These are phyloP conservation scores for Morus bassanus DNA, from an alignment of 2,797 vertebrate genomes.

Conservation along the genomic window DNA sequence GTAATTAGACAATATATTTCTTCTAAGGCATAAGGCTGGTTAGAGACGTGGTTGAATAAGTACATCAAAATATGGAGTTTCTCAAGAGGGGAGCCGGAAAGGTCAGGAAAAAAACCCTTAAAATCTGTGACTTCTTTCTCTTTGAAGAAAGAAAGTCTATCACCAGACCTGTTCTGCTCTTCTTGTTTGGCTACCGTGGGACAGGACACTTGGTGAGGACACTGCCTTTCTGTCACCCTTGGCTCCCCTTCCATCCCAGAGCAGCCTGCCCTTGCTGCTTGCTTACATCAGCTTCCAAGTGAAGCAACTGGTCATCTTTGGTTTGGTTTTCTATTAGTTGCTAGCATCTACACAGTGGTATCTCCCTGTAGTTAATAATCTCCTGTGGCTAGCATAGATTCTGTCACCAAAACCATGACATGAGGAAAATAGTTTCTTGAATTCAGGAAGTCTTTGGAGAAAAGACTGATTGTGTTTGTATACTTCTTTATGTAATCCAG, in stretches of 20 bases:
- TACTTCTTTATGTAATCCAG: neutral
- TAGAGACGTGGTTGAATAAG: constrained; percentile 3
- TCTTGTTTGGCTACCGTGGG: neutral
- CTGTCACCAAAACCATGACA: neutral
- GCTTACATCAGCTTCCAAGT: neutral
- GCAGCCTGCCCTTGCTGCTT: neutral
- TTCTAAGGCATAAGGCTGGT: neutral
- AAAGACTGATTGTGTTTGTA: neutral
- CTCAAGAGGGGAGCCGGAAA: constrained; percentile 10
- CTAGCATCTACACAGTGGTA: neutral
- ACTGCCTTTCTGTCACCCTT: neutral
- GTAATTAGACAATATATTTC: constrained; percentile 16
- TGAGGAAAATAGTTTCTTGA: neutral
- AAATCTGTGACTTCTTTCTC: neutral
- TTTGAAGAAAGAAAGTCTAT: neutral
- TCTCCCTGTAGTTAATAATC: neutral
- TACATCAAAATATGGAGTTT: neutral
- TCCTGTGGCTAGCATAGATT: neutral
- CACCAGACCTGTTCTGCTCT: neutral
- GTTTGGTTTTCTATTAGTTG: neutral
- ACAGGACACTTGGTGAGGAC: neutral
- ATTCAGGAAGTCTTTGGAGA: neutral
- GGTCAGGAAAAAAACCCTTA: neutral
- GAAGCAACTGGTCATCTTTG: neutral
- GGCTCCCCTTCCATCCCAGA: neutral